Evolutionary conservation across 2,797 vertebrate genomes (phyloP).

Genomic region (Rhyacichthys aspro): DNA sequence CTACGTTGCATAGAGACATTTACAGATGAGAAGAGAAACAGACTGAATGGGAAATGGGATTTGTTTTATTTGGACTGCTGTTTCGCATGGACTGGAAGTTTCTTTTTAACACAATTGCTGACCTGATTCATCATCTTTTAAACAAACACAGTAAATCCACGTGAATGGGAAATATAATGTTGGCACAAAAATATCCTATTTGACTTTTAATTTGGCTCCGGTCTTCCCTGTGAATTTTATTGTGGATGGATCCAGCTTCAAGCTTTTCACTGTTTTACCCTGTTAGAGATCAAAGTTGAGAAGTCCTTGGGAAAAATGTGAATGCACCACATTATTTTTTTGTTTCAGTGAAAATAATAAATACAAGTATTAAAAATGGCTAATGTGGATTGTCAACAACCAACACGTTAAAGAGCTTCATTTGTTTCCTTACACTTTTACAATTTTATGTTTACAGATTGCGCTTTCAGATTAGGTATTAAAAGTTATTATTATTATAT

Average conservation of each 20-base stretch:
- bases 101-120: slow-evolving; percentile 86
- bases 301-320: slow-evolving; percentile 97
- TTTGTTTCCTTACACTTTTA: no score
- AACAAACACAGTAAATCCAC: slow-evolving; percentile 71
- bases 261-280: slow-evolving; percentile 92
- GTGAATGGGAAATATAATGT: slow-evolving; percentile 65
- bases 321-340: slow-evolving; percentile 90
- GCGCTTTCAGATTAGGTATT: no score
- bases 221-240: slow-evolving; percentile 89
- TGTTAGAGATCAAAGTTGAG: slow-evolving; percentile 92
- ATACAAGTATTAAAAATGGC: slow-evolving; percentile 85
- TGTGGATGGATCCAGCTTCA: slow-evolving; percentile 89
- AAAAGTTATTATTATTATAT: no score
- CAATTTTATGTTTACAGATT: no score
- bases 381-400: slow-evolving; percentile 84
- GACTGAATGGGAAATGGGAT: slow-evolving; percentile 46
- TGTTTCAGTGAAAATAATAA: slow-evolving; percentile 92
- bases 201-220: slow-evolving; percentile 88
- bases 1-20: slow-evolving; percentile 91
- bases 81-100: slow-evolving; percentile 96
- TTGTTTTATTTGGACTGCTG: slow-evolving; percentile 85
- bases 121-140: slow-evolving; percentile 73
- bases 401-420: slow-evolving; percentile 46
- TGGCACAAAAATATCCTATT: slow-evolving; percentile 84
- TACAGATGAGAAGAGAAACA: slow-evolving; percentile 45